Evolutionary conservation across 2,113 vertebrate genomes (phyloP).

Genomic region (Aptenodytes patagonicus): DNA sequence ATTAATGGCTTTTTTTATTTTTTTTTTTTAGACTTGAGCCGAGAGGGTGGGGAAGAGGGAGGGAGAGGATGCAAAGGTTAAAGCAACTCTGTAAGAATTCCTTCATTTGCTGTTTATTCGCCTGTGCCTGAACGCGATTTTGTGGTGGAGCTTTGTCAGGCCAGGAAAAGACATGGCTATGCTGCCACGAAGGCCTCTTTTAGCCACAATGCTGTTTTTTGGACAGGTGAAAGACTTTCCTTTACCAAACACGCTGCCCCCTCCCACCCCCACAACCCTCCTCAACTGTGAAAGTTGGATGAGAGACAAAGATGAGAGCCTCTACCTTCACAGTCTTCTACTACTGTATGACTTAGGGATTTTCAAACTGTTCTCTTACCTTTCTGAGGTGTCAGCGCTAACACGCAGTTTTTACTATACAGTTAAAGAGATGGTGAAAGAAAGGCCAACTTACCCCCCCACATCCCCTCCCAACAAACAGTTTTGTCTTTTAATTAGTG

Average conservation of each 20-base stretch:
- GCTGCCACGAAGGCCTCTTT: background rate
- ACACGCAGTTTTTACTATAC: background rate
- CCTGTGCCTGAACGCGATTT: background rate
- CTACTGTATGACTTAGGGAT: background rate
- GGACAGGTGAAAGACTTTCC: background rate
- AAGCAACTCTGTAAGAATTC: background rate
- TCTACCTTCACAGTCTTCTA: background rate
- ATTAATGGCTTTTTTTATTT: background rate
- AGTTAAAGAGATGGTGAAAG: background rate
- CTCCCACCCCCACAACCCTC: background rate
- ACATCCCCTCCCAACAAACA: background rate
- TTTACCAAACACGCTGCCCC: background rate
- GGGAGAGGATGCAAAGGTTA: background rate
- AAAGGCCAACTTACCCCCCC: background rate
- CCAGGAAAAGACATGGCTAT: background rate
- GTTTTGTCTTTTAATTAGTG: background rate
- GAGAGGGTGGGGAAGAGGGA: background rate
- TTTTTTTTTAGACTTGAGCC: background rate
- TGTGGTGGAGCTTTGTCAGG: background rate
- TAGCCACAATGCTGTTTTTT: background rate
- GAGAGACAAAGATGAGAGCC: background rate
- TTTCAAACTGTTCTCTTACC: background rate
- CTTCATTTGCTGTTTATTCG: slow-evolving; percentile 41
- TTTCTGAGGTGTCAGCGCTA: background rate
- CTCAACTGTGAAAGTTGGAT: background rate